These are phyloP conservation scores for Mustelus asterias DNA, from an alignment of 2,113 vertebrate genomes.

Conservation along the genomic window DNA sequence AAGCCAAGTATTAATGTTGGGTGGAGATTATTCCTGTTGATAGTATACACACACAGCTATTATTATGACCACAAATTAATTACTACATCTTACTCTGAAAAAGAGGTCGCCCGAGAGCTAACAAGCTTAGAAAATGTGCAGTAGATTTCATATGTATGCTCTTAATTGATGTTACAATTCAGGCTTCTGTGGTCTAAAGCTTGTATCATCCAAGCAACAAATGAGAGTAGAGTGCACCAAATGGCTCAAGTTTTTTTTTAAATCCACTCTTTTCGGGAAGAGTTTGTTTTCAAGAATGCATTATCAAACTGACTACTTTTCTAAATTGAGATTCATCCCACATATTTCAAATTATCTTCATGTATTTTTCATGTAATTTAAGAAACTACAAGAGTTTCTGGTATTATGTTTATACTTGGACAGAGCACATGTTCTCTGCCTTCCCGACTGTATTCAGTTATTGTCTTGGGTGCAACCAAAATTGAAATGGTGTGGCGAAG, in stretches of 20 bases:
- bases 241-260: not conserved
- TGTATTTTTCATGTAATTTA: not conserved
- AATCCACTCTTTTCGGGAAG: not conserved
- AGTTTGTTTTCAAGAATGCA: no score
- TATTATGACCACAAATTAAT: not conserved
- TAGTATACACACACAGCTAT: not conserved
- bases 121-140: not conserved
- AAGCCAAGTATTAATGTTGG: not conserved
- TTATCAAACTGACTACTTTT: not conserved
- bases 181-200: not conserved
- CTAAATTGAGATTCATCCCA: not conserved
- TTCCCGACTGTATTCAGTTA: not conserved
- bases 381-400: not conserved
- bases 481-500: not conserved
- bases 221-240: not conserved
- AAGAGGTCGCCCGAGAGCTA: not conserved
- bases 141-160: not conserved
- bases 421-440: not conserved
- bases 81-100: not conserved
- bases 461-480: not conserved
- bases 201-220: not conserved
- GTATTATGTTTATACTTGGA: not conserved
- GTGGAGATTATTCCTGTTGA: not conserved
- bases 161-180: not conserved
- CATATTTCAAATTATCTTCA: not conserved